Percentiles rank a stretch among this genome's conserved stretches.
These are phyloP conservation scores for Lepidochrysops patricia DNA, from an alignment of 2,888 invertebrate species.

Conservation along the genomic window DNA sequence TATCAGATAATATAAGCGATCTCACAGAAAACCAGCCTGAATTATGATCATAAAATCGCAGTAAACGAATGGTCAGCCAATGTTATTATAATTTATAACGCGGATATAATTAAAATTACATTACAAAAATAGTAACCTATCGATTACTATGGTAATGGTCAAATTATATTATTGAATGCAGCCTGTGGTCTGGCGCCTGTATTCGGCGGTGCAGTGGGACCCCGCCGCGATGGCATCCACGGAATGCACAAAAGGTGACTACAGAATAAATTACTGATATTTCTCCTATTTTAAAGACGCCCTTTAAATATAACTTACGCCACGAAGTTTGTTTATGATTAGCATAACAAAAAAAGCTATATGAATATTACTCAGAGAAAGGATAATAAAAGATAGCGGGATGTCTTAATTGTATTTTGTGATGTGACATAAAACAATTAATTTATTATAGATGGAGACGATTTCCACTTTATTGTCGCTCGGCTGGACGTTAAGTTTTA, in stretches of 20 bases:
- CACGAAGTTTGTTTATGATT: conserved; percentile 74
- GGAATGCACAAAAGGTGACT: conserved; percentile 74
- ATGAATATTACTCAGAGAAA: conserved; percentile 46
- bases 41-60: too few relatives aligned
- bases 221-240: conserved; percentile 69
- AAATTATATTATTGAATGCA: conserved; percentile 57
- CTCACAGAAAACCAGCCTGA: too few relatives aligned
- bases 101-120: background rate
- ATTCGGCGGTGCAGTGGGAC: conserved; percentile 60
- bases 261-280: conserved; percentile 72
- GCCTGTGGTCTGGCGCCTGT: conserved; percentile 72
- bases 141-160: conserved; percentile 70
- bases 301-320: conserved; percentile 74
- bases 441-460: conserved; percentile 64
- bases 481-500: conserved; percentile 65
- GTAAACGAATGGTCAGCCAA: background rate
- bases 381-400: conserved; percentile 66
- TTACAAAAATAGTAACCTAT: conserved; percentile 40
- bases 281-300: conserved; percentile 74
- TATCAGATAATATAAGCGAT: too few relatives aligned
- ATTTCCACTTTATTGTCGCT: conserved; percentile 59
- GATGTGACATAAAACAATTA: conserved; percentile 70
- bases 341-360: conserved; percentile 58
- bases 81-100: background rate
- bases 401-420: conserved; percentile 66